Conservation (phyloP, 2,888 invertebrate species). For the Volucella zonaria region DNA sequence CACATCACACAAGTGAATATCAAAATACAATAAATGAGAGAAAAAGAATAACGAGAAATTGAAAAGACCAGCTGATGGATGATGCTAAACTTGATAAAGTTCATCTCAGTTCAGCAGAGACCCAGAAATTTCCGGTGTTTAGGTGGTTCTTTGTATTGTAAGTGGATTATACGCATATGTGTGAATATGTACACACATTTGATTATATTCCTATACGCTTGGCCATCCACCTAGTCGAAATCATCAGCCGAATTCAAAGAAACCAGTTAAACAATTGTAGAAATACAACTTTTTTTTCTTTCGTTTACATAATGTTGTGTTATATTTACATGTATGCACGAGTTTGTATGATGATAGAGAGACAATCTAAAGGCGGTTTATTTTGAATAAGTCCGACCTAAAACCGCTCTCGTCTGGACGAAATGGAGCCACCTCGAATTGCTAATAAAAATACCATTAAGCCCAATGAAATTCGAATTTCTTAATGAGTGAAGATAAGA, state of each 20-base stretch:
- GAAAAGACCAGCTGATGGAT: conserved; percentile 11
- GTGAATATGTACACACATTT: neutral
- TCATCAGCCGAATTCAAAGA: neutral
- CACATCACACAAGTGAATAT: neutral
- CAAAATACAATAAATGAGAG: neutral
- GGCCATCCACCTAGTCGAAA: neutral
- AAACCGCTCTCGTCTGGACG: no score
- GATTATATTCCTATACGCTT: conserved; percentile 2
- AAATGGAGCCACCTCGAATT: no score
- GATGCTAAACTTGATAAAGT: neutral
- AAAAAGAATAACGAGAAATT: neutral
- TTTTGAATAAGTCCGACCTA: neutral
- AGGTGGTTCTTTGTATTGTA: neutral
- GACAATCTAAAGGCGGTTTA: conserved; percentile 1
- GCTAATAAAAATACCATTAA: no score
- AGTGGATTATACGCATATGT: neutral
- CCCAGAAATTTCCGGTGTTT: conserved; percentile 9
- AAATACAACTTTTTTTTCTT: neutral
- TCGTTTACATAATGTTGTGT: neutral
- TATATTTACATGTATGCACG: no score
- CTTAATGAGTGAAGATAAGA: no score
- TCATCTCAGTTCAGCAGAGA: neutral
- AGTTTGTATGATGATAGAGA: neutral
- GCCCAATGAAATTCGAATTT: no score
- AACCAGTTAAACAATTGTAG: conserved; percentile 1